phyloP scores from a whole-genome alignment of 2,888 invertebrate genomes.

The Sussaba pulchella region DNA sequence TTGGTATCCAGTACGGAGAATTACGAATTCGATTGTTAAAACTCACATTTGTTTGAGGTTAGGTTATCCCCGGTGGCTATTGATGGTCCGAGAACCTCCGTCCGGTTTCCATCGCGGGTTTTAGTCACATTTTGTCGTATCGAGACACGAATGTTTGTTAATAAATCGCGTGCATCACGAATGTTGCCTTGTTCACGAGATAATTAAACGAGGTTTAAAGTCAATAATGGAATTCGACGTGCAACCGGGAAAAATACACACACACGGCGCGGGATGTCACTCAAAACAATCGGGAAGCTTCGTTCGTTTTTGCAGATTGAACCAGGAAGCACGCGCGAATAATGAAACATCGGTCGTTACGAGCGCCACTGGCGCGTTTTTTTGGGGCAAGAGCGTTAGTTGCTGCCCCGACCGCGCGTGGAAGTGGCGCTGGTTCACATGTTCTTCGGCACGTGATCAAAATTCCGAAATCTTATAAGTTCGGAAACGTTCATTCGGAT shows the following conservation, averaged over 20 bases:
- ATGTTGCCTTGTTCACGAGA: neutral
- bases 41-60: constrained; percentile 59
- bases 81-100: constrained; percentile 21
- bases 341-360: too few species aligned
- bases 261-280: constrained; percentile 55
- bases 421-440: too few species aligned
- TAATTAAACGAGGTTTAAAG: constrained; percentile 10
- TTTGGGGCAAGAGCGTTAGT: too few species aligned
- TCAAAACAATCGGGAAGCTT: constrained; percentile 39
- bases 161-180: constrained; percentile 5
- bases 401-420: too few species aligned
- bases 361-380: neutral
- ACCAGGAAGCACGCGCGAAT: too few species aligned
- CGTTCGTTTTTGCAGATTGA: too few species aligned
- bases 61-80: constrained; percentile 55
- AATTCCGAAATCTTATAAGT: too few species aligned
- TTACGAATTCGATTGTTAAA: constrained; percentile 4
- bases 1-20: neutral
- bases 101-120: constrained; percentile 3
- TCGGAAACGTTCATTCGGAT: too few species aligned
- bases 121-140: constrained; percentile 58
- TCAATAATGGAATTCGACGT: neutral
- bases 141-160: constrained; percentile 8
- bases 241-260: constrained; percentile 26
- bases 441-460: too few species aligned